Evolutionary conservation across 2,888 invertebrate species (phyloP).

Genomic region (Tigriopus californicus): DNA sequence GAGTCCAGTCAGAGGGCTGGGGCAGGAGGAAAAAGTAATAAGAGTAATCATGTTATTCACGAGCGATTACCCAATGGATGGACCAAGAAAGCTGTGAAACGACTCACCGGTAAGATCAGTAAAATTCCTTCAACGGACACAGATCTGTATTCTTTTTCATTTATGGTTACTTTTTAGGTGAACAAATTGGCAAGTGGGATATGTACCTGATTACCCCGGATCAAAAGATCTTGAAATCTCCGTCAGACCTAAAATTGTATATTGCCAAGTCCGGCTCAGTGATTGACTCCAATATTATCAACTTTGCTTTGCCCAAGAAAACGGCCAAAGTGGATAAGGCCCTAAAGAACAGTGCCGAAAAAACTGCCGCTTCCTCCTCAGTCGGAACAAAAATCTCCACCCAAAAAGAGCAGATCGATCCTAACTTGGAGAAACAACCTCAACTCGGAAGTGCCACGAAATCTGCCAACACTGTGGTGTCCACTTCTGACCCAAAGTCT

Average conservation of each 20-base stretch:
- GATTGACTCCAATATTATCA: constrained; percentile 10
- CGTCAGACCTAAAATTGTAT: constrained; percentile 2
- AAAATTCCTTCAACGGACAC: too few species aligned
- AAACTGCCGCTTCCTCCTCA: not conserved
- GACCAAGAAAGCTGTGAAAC: constrained; percentile 14
- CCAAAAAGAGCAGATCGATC: not conserved
- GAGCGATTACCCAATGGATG: constrained; percentile 13
- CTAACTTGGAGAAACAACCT: too few species aligned
- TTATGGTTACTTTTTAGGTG: too few species aligned
- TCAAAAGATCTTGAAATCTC: constrained; percentile 1
- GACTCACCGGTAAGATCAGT: not conserved
- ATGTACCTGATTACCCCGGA: constrained; percentile 9
- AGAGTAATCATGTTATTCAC: too few species aligned
- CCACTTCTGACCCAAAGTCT: too few species aligned
- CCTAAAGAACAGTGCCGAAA: constrained; percentile 2
- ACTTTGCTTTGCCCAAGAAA: constrained; percentile 10
- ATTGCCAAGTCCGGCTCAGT: not conserved
- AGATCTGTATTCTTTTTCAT: too few species aligned
- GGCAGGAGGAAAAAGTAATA: too few species aligned
- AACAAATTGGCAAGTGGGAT: constrained; percentile 14
- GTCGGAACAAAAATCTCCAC: not conserved
- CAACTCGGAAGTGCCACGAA: too few species aligned
- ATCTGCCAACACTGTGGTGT: too few species aligned
- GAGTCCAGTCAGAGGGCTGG: too few species aligned
- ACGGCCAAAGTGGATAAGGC: constrained; percentile 15